phyloP scores from a whole-genome alignment of 2,797 vertebrate species.

The Chelon auratus region DNA sequence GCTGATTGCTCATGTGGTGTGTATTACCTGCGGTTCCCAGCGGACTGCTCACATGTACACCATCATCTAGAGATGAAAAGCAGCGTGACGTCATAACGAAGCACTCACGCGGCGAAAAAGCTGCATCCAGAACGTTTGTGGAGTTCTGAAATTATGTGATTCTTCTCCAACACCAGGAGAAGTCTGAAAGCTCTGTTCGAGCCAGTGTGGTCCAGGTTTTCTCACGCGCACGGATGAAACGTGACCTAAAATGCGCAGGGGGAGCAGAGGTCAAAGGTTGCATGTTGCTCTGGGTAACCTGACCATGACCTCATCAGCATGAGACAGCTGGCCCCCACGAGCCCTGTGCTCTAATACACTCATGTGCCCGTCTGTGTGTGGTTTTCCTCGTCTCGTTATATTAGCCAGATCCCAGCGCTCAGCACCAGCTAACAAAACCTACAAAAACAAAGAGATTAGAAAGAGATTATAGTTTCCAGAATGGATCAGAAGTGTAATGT shows the following conservation, averaged over 20 bases:
- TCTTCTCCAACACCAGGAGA: background rate
- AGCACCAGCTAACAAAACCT: slow-evolving; percentile 5
- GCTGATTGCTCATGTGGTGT: slow-evolving; percentile 70
- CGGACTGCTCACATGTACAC: slow-evolving; percentile 51
- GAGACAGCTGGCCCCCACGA: slow-evolving; percentile 55
- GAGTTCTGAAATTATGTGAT: background rate
- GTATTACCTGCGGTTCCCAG: slow-evolving; percentile 64
- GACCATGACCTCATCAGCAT: slow-evolving; percentile 69
- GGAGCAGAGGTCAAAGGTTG: slow-evolving; percentile 53
- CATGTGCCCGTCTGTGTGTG: background rate
- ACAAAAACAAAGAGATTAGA: too few relatives aligned
- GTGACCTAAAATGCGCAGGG: background rate
- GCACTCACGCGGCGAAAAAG: slow-evolving; percentile 26
- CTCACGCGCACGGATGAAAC: background rate
- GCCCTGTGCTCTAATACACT: slow-evolving; percentile 14
- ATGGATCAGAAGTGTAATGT: too few relatives aligned
- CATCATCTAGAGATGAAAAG: slow-evolving; percentile 53
- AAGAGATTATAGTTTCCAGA: too few relatives aligned
- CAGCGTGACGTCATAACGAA: slow-evolving; percentile 1
- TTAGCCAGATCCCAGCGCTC: slow-evolving; percentile 38
- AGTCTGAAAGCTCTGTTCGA: background rate
- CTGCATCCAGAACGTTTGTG: background rate
- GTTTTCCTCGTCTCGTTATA: slow-evolving; percentile 40
- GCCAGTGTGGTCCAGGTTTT: background rate
- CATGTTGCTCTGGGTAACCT: slow-evolving; percentile 60